These are phyloP conservation scores for Nysson spinosus DNA, from an alignment of 2,888 invertebrate genomes.

Conservation along the genomic window DNA sequence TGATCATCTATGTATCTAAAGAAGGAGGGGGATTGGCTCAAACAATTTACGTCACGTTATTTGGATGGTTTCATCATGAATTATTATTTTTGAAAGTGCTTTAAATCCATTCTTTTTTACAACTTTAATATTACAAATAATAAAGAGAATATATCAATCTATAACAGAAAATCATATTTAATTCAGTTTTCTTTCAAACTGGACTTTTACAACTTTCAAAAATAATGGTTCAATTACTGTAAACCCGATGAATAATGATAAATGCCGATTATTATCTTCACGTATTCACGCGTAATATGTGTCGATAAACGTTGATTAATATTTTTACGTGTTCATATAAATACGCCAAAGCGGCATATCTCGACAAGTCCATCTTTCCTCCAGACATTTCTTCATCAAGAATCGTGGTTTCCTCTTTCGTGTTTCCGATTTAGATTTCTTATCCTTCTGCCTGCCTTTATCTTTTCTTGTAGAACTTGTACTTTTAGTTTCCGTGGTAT, in stretches of 20 bases:
- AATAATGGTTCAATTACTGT: too few species aligned
- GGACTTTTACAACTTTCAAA: too few species aligned
- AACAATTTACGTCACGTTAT: slow-evolving; percentile 5
- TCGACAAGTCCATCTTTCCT: slow-evolving; percentile 39
- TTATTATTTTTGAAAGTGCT: too few species aligned
- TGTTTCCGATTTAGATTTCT: neutral
- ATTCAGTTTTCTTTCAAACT: too few species aligned
- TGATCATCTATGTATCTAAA: slow-evolving; percentile 59
- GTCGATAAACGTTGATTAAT: neutral
- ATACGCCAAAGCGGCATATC: slow-evolving; percentile 58
- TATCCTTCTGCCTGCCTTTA: neutral
- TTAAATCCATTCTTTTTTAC: too few species aligned
- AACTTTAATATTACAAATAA: too few species aligned
- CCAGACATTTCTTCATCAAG: slow-evolving; percentile 27
- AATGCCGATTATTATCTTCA: too few species aligned
- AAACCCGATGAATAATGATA: too few species aligned
- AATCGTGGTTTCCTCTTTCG: neutral
- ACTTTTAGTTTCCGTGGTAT: neutral
- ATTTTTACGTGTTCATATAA: slow-evolving; percentile 61
- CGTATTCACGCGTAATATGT: neutral
- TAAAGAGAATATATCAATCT: too few species aligned
- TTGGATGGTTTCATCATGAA: too few species aligned
- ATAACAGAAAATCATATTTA: too few species aligned
- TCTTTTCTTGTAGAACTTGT: neutral
- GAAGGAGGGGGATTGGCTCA: neutral